Conservation (phyloP, 2,113 vertebrate species). For the Chaetodon trifascialis region DNA sequence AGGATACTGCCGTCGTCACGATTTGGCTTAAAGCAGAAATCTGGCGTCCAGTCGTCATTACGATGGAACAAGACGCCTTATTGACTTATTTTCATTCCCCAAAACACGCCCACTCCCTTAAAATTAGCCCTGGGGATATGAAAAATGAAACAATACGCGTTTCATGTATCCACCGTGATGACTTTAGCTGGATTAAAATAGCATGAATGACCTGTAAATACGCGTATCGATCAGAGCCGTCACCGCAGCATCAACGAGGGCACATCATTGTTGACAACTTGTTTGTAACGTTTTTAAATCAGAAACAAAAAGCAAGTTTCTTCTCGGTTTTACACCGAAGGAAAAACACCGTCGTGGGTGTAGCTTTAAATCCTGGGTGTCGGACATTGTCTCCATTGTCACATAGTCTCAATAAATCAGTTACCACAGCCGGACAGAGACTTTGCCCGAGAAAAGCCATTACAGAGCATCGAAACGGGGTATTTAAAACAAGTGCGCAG, state of each 20-base stretch:
- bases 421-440: neutral
- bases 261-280: neutral
- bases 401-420: neutral
- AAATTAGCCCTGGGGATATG: conserved; percentile 53
- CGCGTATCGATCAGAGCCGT: accelerated
- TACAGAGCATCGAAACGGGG: neutral
- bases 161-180: neutral
- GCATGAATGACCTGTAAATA: neutral
- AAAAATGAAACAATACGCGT: conserved; percentile 56
- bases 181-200: neutral
- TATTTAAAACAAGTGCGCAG: neutral
- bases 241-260: neutral
- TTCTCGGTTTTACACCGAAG: neutral
- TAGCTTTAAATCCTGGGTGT: neutral
- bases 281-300: neutral
- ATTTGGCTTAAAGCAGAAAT: neutral
- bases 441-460: neutral
- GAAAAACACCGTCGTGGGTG: accelerated
- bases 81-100: conserved; percentile 29
- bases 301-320: neutral
- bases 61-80: neutral
- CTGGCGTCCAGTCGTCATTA: neutral
- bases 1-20: neutral
- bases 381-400: neutral
- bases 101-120: conserved; percentile 73